Percentiles rank a stretch among this genome's conserved stretches.
Conservation (phyloP, 2,888 invertebrate genomes). For the Chrysolina haemoptera region DNA sequence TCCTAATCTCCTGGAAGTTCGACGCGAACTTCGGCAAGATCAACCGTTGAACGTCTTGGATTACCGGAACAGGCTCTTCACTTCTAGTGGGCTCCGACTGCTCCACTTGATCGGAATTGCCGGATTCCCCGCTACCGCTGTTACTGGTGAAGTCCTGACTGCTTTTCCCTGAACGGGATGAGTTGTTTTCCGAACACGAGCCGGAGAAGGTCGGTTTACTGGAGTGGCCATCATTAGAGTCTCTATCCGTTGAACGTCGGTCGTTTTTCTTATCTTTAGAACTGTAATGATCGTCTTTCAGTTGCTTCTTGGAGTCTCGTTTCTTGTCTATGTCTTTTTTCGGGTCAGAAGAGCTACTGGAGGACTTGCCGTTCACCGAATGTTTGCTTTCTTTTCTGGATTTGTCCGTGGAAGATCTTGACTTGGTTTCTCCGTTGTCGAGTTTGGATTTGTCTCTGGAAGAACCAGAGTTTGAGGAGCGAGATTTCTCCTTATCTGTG, state of each 20-base stretch:
- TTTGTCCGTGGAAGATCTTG: conserved; percentile 47
- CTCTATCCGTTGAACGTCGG: conserved; percentile 83
- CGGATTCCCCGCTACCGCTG: conserved; percentile 62
- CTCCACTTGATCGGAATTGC: conserved; percentile 62
- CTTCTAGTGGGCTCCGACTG: conserved; percentile 21
- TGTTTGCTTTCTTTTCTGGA: conserved; percentile 53
- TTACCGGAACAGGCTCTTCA: neutral
- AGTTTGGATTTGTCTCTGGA: conserved; percentile 59
- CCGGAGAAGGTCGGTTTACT: conserved; percentile 64
- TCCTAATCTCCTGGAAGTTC: conserved; percentile 78
- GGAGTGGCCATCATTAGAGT: conserved; percentile 82
- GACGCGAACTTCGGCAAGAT: conserved; percentile 81
- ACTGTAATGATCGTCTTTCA: conserved; percentile 82
- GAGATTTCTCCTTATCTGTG: conserved; percentile 50
- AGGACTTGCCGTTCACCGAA: conserved; percentile 49
- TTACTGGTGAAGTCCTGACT: conserved; percentile 53
- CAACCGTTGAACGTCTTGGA: conserved; percentile 34
- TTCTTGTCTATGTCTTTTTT: conserved; percentile 58
- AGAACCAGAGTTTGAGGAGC: conserved; percentile 49
- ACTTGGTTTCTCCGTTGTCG: conserved; percentile 58
- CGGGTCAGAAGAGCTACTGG: conserved; percentile 42
- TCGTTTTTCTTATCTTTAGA: conserved; percentile 76
- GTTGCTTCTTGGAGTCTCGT: conserved; percentile 59
- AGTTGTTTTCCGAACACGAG: conserved; percentile 68
- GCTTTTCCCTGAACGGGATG: conserved; percentile 62